Conservation (phyloP, 64 coral and sea anemone genomes). For the Hydrozoanthus tunicans region DNA sequence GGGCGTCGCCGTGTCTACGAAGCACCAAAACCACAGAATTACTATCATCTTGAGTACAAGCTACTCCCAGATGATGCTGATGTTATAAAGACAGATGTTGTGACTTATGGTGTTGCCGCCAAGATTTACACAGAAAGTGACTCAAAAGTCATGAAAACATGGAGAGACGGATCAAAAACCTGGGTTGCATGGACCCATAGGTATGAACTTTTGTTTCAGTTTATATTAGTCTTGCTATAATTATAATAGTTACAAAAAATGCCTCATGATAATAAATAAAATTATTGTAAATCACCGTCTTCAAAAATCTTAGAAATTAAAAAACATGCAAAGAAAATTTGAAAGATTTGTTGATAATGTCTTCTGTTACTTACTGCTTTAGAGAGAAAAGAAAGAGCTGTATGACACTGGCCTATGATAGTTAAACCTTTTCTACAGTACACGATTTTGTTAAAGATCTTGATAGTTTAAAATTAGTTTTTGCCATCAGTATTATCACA, state of each 20-base stretch:
- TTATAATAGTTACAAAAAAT: background rate
- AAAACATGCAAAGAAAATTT: too few relatives aligned
- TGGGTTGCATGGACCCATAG: slow-evolving; percentile 98
- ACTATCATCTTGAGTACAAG: slow-evolving; percentile 94
- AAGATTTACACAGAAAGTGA: slow-evolving; percentile 96
- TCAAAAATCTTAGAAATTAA: too few relatives aligned
- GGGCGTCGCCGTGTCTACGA: slow-evolving; percentile 81
- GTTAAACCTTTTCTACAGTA: too few relatives aligned
- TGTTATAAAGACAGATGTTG: slow-evolving; percentile 89
- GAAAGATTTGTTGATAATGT: too few relatives aligned
- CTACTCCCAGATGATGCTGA: slow-evolving; percentile 83
- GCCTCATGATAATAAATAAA: too few relatives aligned
- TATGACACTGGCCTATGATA: too few relatives aligned
- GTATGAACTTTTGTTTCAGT: slow-evolving; percentile 5
- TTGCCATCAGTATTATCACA: too few relatives aligned
- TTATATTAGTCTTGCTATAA: background rate
- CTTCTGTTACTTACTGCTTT: too few relatives aligned
- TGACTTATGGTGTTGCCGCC: slow-evolving; percentile 96
- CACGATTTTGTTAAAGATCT: too few relatives aligned
- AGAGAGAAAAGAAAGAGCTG: too few relatives aligned
- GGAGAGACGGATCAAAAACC: slow-evolving; percentile 78
- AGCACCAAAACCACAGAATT: slow-evolving; percentile 94
- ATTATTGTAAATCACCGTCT: too few relatives aligned
- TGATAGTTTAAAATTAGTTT: too few relatives aligned
- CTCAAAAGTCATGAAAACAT: slow-evolving; percentile 94